phyloP scores from a whole-genome alignment of 2,888 invertebrate genomes.

The Autographa pulchrina region DNA sequence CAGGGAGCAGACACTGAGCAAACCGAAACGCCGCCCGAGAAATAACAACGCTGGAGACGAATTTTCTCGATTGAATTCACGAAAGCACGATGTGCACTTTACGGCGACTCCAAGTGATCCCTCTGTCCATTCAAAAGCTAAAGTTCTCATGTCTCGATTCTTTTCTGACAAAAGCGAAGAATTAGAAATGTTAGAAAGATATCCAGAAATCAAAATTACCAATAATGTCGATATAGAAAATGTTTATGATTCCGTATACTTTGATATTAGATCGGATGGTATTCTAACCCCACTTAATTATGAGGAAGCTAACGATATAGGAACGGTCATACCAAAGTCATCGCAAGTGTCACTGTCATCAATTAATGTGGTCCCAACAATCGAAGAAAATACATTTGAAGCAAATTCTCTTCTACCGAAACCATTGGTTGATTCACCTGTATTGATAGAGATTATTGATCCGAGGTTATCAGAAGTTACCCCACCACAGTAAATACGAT shows the following conservation, averaged over 20 bases:
- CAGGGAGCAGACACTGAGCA: too few relatives aligned
- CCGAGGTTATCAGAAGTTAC: constrained; percentile 15
- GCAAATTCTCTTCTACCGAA: constrained; percentile 13
- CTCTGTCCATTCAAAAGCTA: too few relatives aligned
- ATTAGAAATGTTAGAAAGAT: not conserved
- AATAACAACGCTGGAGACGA: too few relatives aligned
- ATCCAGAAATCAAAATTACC: constrained; percentile 11
- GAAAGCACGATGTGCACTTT: too few relatives aligned
- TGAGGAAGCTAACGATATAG: constrained; percentile 29
- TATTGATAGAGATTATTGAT: constrained; percentile 13
- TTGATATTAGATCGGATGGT: constrained; percentile 38
- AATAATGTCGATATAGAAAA: constrained; percentile 33
- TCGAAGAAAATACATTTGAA: constrained; percentile 28
- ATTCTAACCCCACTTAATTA: constrained; percentile 33
- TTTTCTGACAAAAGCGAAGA: too few relatives aligned
- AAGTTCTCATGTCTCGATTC: too few relatives aligned
- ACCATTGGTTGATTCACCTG: constrained; percentile 23
- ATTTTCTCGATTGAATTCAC: too few relatives aligned
- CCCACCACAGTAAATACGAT: constrained; percentile 20
- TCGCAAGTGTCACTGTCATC: constrained; percentile 25
- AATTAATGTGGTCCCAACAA: constrained; percentile 27
- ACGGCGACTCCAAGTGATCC: too few relatives aligned
- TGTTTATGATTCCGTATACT: constrained; percentile 34
- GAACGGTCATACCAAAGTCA: constrained; percentile 19
- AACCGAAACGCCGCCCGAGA: too few relatives aligned